Evolutionary conservation across 1,140 invertebrate genomes (phyloP).

Genomic region (Daktulosphaira vitifoliae): DNA sequence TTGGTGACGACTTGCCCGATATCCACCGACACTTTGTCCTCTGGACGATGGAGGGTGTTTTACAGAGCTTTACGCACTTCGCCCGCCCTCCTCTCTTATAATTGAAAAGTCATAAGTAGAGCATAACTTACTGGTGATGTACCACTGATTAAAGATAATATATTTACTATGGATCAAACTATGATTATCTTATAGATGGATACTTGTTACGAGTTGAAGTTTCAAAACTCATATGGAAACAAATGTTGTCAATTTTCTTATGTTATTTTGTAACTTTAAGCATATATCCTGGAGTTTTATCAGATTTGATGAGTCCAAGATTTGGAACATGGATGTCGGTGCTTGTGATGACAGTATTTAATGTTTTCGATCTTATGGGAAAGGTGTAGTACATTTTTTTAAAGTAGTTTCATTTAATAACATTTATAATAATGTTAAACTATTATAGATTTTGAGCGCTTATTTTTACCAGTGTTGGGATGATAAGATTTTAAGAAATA

Average conservation of each 20-base stretch:
- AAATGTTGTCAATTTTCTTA: constrained; percentile 76
- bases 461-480: constrained; percentile 71
- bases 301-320: constrained; percentile 73
- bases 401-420: not conserved
- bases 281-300: constrained; percentile 80
- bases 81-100: no score
- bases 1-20: no score
- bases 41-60: no score
- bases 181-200: constrained; percentile 54
- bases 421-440: constrained; percentile 1
- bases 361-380: constrained; percentile 73
- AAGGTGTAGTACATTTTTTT: constrained; percentile 51
- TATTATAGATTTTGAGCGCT: constrained; percentile 61
- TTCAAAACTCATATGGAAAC: constrained; percentile 71
- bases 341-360: constrained; percentile 79
- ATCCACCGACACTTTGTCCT: no score
- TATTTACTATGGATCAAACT: no score
- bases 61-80: no score
- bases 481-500: constrained; percentile 60
- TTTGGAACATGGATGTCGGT: constrained; percentile 84
- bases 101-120: no score
- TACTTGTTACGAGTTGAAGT: constrained; percentile 62
- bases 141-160: no score
- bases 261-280: constrained; percentile 82
- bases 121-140: no score